Conservation (phyloP, 1,140 invertebrate species). For the Cotesia typhae region DNA sequence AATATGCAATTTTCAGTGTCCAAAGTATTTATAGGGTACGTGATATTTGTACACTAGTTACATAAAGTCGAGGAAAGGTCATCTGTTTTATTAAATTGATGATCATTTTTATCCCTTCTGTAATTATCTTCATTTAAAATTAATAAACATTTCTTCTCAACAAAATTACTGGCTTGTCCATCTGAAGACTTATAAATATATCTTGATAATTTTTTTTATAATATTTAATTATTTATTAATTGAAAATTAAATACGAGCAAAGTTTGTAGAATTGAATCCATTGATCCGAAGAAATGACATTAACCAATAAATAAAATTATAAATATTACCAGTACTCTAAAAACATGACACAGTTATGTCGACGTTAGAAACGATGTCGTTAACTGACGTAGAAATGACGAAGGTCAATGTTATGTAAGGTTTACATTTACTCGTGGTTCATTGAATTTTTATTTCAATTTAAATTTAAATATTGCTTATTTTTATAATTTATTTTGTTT, state of each 20-base stretch:
- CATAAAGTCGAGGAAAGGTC: slow-evolving; percentile 35
- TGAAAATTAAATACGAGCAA: too few relatives aligned
- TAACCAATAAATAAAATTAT: background rate
- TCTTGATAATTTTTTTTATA: too few relatives aligned
- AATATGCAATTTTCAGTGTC: slow-evolving; percentile 25
- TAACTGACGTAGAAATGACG: slow-evolving; percentile 50
- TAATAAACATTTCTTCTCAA: too few relatives aligned
- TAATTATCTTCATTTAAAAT: background rate
- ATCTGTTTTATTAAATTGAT: slow-evolving; percentile 6
- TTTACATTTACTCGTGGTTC: slow-evolving; percentile 29
- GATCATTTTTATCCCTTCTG: background rate
- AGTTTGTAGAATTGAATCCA: too few relatives aligned
- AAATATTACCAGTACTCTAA: background rate
- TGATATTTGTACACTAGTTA: slow-evolving; percentile 29
- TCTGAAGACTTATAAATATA: too few relatives aligned
- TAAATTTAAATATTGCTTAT: background rate
- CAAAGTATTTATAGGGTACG: slow-evolving; percentile 36
- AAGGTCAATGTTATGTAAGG: slow-evolving; percentile 61
- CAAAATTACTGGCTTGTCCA: too few relatives aligned
- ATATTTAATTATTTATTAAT: too few relatives aligned
- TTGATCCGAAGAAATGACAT: background rate
- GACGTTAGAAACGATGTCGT: slow-evolving; percentile 17
- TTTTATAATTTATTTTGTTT: too few relatives aligned
- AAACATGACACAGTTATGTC: background rate
- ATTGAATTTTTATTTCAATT: background rate